A percentile compares a stretch with the other conserved stretches of the same genome.
Evolutionary conservation across 2,888 invertebrate species (phyloP).

Genomic region (Trissolcus japonicus): DNA sequence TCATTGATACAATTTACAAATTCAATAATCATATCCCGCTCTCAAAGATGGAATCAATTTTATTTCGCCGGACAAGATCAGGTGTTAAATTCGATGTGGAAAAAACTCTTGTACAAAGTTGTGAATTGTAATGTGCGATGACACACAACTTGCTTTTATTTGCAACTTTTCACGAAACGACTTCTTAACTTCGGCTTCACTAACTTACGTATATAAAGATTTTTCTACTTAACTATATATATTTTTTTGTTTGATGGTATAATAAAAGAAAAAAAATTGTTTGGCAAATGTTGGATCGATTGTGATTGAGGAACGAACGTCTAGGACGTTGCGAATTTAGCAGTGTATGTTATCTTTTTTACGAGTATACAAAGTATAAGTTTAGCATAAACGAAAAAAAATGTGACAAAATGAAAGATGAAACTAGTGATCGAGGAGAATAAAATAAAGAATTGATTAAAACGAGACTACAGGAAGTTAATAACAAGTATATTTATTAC

Average conservation of each 20-base stretch:
- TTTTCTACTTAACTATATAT: too few species aligned
- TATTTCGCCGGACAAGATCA: constrained; percentile 10
- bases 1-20: constrained; percentile 9
- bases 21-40: neutral
- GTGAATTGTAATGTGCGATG: constrained; percentile 4
- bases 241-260: too few species aligned
- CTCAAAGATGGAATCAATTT: neutral
- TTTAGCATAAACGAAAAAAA: constrained; percentile 7
- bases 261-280: too few species aligned
- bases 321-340: constrained; percentile 24
- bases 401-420: constrained; percentile 5
- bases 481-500: constrained; percentile 53
- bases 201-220: too few species aligned
- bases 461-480: constrained; percentile 37
- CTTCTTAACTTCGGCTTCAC: neutral
- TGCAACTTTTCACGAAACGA: neutral
- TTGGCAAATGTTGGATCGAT: constrained; percentile 32
- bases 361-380: constrained; percentile 22
- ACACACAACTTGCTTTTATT: constrained; percentile 2
- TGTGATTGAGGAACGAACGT: constrained; percentile 33
- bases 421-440: neutral
- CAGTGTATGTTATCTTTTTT: constrained; percentile 22
- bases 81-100: constrained; percentile 1
- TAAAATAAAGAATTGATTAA: constrained; percentile 3
- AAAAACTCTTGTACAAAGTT: neutral